Evolutionary conservation across 2,113 vertebrate species (phyloP).

Genomic region (Mugil cephalus): DNA sequence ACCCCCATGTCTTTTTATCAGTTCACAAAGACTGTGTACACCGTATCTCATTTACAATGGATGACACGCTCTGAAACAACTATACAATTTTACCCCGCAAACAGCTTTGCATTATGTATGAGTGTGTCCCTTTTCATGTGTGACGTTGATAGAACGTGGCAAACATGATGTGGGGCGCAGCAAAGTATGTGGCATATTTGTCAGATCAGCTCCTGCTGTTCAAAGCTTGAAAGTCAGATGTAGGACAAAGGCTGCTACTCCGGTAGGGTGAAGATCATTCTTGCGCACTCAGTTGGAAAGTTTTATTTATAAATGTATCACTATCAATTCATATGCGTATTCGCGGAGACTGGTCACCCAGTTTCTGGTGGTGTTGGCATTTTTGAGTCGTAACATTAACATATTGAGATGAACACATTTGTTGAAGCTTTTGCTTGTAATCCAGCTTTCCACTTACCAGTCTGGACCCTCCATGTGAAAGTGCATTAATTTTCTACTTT

Average conservation of each 20-base stretch:
- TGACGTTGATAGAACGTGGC: background rate
- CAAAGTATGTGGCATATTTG: background rate
- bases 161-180: background rate
- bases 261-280: background rate
- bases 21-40: background rate
- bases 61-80: conserved; percentile 13
- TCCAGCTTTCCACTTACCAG: too few species aligned
- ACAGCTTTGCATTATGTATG: conserved; percentile 30
- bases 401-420: too few species aligned
- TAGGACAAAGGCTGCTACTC: background rate
- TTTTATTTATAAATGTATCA: background rate
- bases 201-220: background rate
- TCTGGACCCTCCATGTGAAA: too few species aligned
- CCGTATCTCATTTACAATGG: conserved; percentile 25
- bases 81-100: background rate
- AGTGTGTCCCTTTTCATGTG: background rate
- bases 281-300: background rate
- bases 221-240: background rate
- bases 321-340: background rate
- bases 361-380: background rate
- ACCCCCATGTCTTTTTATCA: background rate
- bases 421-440: too few species aligned
- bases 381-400: too few species aligned
- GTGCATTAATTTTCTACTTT: too few species aligned
- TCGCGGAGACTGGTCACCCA: background rate